Conservation (phyloP, 2,113 vertebrate species). For the Anser brachyrhynchus region DNA sequence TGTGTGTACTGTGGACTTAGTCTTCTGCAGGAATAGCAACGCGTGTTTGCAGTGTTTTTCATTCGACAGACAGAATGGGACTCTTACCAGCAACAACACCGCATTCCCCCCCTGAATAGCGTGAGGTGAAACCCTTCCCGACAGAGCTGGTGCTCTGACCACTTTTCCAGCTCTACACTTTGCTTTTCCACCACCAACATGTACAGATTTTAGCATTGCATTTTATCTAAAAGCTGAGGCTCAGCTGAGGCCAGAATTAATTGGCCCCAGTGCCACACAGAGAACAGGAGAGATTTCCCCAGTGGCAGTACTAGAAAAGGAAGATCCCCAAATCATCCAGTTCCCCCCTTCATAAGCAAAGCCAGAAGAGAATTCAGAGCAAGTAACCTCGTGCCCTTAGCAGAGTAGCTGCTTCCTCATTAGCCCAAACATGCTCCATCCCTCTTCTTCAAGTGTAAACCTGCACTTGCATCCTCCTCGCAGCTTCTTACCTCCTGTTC, state of each 20-base stretch:
- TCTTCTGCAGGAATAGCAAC: background rate
- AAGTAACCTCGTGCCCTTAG: background rate
- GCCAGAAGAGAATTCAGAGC: background rate
- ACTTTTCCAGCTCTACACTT: background rate
- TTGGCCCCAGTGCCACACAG: fast-evolving
- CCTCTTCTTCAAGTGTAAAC: background rate
- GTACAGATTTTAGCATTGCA: background rate
- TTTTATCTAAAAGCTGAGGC: background rate
- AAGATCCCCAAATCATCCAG: background rate
- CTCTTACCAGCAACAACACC: background rate
- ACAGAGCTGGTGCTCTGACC: background rate
- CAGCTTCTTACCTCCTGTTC: background rate
- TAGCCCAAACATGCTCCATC: background rate
- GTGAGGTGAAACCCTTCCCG: background rate
- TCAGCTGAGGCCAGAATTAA: background rate
- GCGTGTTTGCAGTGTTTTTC: background rate
- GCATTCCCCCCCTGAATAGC: background rate
- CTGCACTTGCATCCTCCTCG: background rate
- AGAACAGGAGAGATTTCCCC: background rate
- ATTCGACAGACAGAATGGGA: background rate
- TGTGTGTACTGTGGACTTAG: background rate
- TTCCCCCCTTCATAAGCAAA: background rate
- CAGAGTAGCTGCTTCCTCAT: background rate
- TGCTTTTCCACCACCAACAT: background rate
- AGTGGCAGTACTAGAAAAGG: background rate